Base-by-base conservation (phyloP, 2,888 invertebrate species). In the Bhutanitis thaidina region DNA sequence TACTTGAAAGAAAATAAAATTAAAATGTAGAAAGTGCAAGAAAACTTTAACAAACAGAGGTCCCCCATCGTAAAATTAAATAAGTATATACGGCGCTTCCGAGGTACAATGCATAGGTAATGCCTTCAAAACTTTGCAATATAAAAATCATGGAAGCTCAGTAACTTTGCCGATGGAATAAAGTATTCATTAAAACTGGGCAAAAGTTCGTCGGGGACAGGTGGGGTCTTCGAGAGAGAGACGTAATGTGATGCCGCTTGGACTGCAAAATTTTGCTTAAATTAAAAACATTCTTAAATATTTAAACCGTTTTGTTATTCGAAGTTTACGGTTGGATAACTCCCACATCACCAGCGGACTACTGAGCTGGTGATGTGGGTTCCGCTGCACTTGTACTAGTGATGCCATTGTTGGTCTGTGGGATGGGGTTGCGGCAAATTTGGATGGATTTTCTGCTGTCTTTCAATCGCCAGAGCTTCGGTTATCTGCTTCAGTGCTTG, bases 71-170 rank as follows among this genome's bases (percentile, higher is more conserved):
- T 71, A 71, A 79, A 79, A 83, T 85, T 78, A 81, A 83, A 83
- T 74, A 80, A 80, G 72, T 69, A 71, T 65, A 60, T 59, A 35
- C 56, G 58, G 50, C 51, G 60, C 57, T 55, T 43, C 53, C 54
- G 58, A 53, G 62, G 76, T 76, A 85, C 85, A 86, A 83, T 83
- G 85, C 84, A 87, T 85, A 84, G 80, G 76, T 81, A 83, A 87
- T 82, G 80, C 64, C 54, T 53, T 55, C 53, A 59, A 63, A 83
- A 84, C 76, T 85, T 84, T 57, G 71, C 73, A 67, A 78, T 83
- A 87, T 88, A 85, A 88, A 86, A 88, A 88, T 87, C 86, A 88
- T 84, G 83, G 70, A 72, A 75, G 77, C 74, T 67, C 72, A 56
- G 61, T 64, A 79, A 82, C 69, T 84, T 77, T 54, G 63, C 58